phyloP scores from a whole-genome alignment of 2,797 vertebrate genomes.

The Poecile montanus region DNA sequence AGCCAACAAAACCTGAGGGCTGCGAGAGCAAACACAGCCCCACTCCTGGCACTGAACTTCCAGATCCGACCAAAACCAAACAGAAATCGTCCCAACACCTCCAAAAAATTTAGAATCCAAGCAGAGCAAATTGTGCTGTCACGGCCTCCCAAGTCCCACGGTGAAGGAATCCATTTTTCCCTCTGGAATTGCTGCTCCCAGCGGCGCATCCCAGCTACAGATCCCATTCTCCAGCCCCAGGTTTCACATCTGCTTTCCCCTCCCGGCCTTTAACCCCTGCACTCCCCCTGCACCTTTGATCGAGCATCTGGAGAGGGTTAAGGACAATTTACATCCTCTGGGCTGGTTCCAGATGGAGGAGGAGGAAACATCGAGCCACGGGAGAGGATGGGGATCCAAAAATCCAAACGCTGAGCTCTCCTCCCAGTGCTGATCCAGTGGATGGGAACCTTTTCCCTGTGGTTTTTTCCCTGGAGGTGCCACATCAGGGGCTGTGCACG shows the following conservation, averaged over 20 bases:
- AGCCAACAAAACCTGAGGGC: not conserved
- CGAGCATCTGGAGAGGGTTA: not conserved
- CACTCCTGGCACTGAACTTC: not conserved
- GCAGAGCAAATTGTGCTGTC: not conserved
- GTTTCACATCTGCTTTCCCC: not conserved
- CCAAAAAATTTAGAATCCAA: not conserved
- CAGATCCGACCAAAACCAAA: not conserved
- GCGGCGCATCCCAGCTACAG: not conserved
- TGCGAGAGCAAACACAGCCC: not conserved
- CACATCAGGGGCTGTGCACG: accelerated
- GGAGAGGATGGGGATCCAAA: not conserved
- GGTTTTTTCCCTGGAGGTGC: not conserved
- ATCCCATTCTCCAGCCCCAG: accelerated
- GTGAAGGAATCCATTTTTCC: not conserved
- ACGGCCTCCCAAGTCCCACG: accelerated
- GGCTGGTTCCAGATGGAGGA: not conserved
- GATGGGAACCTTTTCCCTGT: not conserved
- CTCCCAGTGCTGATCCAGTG: not conserved
- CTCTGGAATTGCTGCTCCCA: not conserved
- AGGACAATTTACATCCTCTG: not conserved
- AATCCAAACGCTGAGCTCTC: not conserved
- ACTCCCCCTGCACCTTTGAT: not conserved
- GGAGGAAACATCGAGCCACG: accelerated
- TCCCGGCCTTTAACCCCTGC: not conserved
- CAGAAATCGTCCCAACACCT: not conserved